phyloP scores from a whole-genome alignment of 2,888 invertebrate genomes.

The Diplazon laetatorius region DNA sequence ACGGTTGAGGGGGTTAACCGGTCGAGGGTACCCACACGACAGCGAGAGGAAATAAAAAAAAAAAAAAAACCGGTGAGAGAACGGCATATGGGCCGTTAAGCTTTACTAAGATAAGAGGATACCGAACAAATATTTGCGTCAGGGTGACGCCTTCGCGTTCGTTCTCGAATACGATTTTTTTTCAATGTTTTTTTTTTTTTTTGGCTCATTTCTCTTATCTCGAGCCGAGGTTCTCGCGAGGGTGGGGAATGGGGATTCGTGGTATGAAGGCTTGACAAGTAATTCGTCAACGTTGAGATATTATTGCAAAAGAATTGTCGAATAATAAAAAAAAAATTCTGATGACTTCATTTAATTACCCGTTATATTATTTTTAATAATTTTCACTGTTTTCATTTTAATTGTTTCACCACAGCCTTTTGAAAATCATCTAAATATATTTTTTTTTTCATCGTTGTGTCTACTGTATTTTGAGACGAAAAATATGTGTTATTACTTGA shows the following conservation, averaged over 20 bases:
- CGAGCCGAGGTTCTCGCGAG: slow-evolving; percentile 27
- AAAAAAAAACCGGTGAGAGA: slow-evolving; percentile 71
- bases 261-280: slow-evolving; percentile 16
- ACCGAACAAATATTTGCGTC: slow-evolving; percentile 75
- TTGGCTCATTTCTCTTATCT: slow-evolving; percentile 48
- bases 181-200: neutral
- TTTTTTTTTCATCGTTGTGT: no score
- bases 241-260: slow-evolving; percentile 22
- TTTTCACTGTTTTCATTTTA: no score
- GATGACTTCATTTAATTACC: no score
- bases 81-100: slow-evolving; percentile 78
- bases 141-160: slow-evolving; percentile 72
- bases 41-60: slow-evolving; percentile 63
- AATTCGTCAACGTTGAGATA: slow-evolving; percentile 10
- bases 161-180: slow-evolving; percentile 53
- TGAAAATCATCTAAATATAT: no score
- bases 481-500: no score
- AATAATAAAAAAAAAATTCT: neutral
- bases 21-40: slow-evolving; percentile 9
- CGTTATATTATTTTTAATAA: no score
- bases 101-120: slow-evolving; percentile 76
- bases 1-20: slow-evolving; percentile 23
- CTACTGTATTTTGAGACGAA: no score
- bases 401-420: no score
- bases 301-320: slow-evolving; percentile 6